Evolutionary conservation across 1,140 invertebrate species (phyloP), one percentile per base, ranked within the genome.

Genomic region (Drosophila varians): DNA sequence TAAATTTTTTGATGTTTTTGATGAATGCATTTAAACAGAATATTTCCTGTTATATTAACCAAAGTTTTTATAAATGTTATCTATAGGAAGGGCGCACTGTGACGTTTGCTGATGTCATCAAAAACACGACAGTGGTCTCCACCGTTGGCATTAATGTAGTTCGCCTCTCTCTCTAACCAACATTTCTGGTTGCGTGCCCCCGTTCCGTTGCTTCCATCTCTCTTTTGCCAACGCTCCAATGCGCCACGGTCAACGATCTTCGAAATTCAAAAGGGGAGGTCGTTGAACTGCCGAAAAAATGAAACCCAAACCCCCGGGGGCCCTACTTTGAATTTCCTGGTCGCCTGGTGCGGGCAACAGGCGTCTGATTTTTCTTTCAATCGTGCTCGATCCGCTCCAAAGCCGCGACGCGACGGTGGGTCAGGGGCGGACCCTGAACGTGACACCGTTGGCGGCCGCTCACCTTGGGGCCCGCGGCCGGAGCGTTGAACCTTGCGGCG

Each of bases 281-380:
- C 76, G 31, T 42, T 76, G 80, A 86, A 56, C 79, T 53, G 45
- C 54, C 72, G 47, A 79, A 84, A 80, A 71, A 3, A 11, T 31
- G 40, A 43, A 47, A 79, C 36, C 36, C 57, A 55, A 55, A 55
- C 52, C 54, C 34, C 26, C 54, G 45, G 31, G 45, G 40, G 61
- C 51, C 4, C n/a, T n/a, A 16, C 12, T 56, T 12, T 65, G 25
- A 25, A 11, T 42, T 18, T 51, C 21, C 48, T 55, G 43, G 46
- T 65, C 54, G 66, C 79, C 79, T 80, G 76, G 14, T 79, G 66
- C n/a, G 16, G 23, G 43, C 80, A 45, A 79, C 55, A 86, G 72
- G 54, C 65, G 46, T 69, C 76, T 86, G 80, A 84, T 84, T 84
- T 84, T 84, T 84, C 79, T 84, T 84, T 84, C 79, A 73, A 60